phyloP scores from a whole-genome alignment of 1,140 invertebrate species.

The Drosophila azteca region DNA sequence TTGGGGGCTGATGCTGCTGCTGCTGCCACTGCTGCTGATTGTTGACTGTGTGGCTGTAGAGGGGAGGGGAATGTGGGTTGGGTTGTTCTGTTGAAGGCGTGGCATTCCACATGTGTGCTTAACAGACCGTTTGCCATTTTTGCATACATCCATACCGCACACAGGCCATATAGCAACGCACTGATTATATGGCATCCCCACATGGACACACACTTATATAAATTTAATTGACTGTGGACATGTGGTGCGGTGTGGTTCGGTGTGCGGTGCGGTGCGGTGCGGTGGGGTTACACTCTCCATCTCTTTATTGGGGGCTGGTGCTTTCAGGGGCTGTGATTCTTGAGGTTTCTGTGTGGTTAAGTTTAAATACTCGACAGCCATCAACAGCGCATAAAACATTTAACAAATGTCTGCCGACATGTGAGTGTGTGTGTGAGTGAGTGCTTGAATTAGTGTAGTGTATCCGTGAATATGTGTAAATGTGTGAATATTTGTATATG shows the following conservation, averaged over 20 bases:
- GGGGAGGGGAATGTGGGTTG: conserved; percentile 3
- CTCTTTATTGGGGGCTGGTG: conserved; percentile 31
- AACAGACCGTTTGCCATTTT: conserved; percentile 81
- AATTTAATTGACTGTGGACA: conserved; percentile 81
- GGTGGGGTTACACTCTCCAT: conserved; percentile 24
- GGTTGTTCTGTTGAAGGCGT: conserved; percentile 36
- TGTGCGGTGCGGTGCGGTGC: conserved; percentile 11
- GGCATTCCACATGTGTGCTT: conserved; percentile 73
- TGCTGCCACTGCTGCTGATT: conserved; percentile 55
- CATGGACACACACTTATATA: conserved; percentile 55
- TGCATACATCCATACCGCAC: conserved; percentile 58
- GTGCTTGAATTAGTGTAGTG: neutral
- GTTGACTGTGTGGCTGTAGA: conserved; percentile 49
- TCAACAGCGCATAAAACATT: conserved; percentile 82
- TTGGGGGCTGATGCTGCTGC: conserved; percentile 14
- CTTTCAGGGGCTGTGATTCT: conserved; percentile 68
- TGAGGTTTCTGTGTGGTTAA: conserved; percentile 77
- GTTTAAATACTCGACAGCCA: conserved; percentile 79
- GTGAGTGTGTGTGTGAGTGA: conserved; percentile 9
- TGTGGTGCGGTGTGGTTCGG: conserved; percentile 18
- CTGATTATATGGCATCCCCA: conserved; percentile 65
- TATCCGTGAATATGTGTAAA: conserved; percentile 19
- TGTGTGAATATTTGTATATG: conserved; percentile 22
- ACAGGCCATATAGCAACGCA: conserved; percentile 34
- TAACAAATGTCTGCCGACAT: conserved; percentile 64